phyloP scores from a whole-genome alignment of 2,113 vertebrate species.

The Oceanites oceanicus region DNA sequence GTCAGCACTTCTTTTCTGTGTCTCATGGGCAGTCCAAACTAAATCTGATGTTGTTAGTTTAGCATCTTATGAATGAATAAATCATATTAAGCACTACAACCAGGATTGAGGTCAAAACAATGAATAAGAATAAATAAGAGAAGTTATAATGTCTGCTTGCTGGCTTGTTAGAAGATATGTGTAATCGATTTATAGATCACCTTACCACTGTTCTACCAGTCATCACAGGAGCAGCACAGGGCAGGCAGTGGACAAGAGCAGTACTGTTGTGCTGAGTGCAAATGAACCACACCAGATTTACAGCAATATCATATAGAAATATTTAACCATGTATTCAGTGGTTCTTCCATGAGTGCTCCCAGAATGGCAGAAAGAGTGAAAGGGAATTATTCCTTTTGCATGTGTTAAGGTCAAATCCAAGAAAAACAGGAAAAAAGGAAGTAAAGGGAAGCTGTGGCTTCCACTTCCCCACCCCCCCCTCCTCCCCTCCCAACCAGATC shows the following conservation, averaged over 20 bases:
- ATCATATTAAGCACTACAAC: background rate
- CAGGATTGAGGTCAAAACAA: constrained; percentile 5
- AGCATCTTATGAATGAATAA: constrained; percentile 44
- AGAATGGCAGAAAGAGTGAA: background rate
- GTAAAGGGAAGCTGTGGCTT: background rate
- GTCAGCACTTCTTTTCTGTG: background rate
- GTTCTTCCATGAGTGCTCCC: background rate
- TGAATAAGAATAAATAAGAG: background rate
- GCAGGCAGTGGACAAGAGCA: background rate
- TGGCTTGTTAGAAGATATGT: background rate
- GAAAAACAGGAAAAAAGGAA: background rate
- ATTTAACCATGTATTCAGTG: background rate
- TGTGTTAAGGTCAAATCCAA: background rate
- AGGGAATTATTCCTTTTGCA: background rate
- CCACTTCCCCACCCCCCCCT: accelerated
- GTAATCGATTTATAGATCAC: background rate
- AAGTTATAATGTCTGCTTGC: background rate
- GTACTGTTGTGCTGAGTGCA: background rate
- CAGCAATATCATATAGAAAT: background rate
- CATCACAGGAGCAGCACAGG: accelerated
- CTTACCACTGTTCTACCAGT: background rate
- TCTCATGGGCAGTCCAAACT: background rate
- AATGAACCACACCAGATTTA: background rate
- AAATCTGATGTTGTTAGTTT: background rate
- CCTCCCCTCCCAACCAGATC: accelerated